phyloP scores from a whole-genome alignment of 2,888 invertebrate genomes.

The Agonopterix alstromeriana region DNA sequence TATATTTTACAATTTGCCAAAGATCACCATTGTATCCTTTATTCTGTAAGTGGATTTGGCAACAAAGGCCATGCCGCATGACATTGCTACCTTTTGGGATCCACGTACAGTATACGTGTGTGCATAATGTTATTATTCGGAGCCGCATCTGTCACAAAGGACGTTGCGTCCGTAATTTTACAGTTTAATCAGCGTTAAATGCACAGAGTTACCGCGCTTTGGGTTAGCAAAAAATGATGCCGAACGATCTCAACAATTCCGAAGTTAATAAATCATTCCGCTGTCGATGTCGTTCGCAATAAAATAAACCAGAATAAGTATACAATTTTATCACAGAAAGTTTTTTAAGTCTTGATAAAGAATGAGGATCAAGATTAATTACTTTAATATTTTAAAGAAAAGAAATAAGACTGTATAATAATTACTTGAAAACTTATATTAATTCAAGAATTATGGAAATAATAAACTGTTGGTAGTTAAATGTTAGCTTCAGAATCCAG shows the following conservation, averaged over 20 bases:
- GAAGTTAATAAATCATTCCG: conserved; percentile 57
- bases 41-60: conserved; percentile 66
- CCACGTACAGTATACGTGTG: conserved; percentile 38
- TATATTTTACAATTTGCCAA: conserved; percentile 76
- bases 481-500: no score
- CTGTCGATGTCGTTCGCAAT: conserved; percentile 50
- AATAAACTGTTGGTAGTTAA: no score
- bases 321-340: conserved; percentile 4
- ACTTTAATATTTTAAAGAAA: no score
- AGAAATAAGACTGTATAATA: no score
- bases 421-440: no score
- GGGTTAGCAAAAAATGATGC: conserved; percentile 43
- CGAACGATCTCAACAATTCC: conserved; percentile 47
- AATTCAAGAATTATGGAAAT: no score
- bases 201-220: conserved; percentile 54
- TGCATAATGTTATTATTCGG: conserved; percentile 71
- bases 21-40: conserved; percentile 64
- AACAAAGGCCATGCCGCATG: conserved; percentile 59
- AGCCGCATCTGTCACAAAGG: conserved; percentile 73
- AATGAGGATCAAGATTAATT: no score
- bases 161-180: conserved; percentile 70
- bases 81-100: conserved; percentile 49
- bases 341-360: no score
- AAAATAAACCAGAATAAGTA: conserved; percentile 21
- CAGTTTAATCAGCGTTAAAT: conserved; percentile 78